Evolutionary conservation across 2,797 vertebrate species (phyloP), one percentile per base, ranked within the genome.

Genomic region (Gambusia yucatana): DNA sequence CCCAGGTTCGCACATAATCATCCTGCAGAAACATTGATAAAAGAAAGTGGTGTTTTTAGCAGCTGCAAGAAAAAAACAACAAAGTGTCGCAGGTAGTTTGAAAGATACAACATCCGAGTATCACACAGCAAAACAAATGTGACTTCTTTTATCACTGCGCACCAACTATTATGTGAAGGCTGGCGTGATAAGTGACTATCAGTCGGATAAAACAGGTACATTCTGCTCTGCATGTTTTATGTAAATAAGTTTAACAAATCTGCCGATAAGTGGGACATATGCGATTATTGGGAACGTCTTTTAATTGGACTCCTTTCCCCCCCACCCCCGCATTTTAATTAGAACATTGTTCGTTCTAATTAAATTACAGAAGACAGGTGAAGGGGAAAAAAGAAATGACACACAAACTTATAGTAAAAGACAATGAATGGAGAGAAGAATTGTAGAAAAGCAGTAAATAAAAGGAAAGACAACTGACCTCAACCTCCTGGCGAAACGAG

Each of bases 1-100:
- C 98, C 97, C 97, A 98, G 93, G 97, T 97, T 91, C 97, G 97
- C 86, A 99, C 98, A 87, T 99, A 98, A 92, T 99, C 98, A 78
- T 99, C 98, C 98, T 99, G 92, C 46, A 86, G 76, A 87, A 83
- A 94, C 80, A 94, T 6, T 77, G 73, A 87, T 43, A 52, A 88
- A 76, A 77, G 85, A 43, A 86, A 80, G 80, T 77, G 73, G 5
- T 69, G 70, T 77, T 78, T 67, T 84, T 67, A 84, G 81, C 84
- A 78, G 63, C 43, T 72, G 47, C 39, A 55, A 17, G 30, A 22
- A 75, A 36, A 22, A 59, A 77, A n/a, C 20, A 81, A 59, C 52
- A 78, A 52, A 67, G 20, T 76, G 47, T 39, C 78, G 74, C 25
- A 78, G 76, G 74, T 73, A 48, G 44, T 33, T 82, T 30, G 61